Conservation (phyloP, 2,888 invertebrate species). For the Gymnocheta viridis region DNA sequence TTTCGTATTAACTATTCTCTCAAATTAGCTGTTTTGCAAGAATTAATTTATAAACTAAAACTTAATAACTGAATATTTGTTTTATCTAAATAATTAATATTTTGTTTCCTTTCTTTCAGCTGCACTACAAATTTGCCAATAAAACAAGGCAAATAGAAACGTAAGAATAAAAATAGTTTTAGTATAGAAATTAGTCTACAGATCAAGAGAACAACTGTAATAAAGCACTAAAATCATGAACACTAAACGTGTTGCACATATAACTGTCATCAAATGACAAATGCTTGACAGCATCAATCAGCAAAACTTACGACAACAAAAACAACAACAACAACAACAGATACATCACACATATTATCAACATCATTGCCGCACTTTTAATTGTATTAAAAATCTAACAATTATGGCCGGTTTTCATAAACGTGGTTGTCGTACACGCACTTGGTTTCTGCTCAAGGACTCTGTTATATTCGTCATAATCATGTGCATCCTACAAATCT, state of each 20-base stretch:
- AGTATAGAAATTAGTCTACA: not conserved
- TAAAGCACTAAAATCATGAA: constrained; percentile 75
- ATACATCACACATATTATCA: not conserved
- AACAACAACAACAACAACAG: constrained; percentile 28
- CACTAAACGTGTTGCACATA: constrained; percentile 79
- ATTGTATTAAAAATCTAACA: constrained; percentile 51
- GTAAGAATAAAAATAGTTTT: not conserved
- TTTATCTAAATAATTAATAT: not conserved
- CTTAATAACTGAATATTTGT: not conserved
- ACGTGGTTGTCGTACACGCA: constrained; percentile 73
- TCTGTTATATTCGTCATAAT: constrained; percentile 74
- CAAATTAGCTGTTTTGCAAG: too few relatives aligned
- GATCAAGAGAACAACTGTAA: constrained; percentile 34
- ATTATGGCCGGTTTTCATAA: constrained; percentile 76
- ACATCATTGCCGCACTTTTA: constrained; percentile 20
- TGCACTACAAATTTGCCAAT: not conserved
- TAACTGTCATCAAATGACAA: constrained; percentile 81
- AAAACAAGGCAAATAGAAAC: not conserved
- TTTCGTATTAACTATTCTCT: too few relatives aligned
- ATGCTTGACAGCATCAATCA: constrained; percentile 80
- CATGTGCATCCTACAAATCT: constrained; percentile 70
- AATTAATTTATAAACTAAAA: not conserved
- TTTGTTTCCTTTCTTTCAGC: constrained; percentile 23
- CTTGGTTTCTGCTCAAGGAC: constrained; percentile 76
- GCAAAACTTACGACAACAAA: constrained; percentile 65